Evolutionary conservation across 2,888 invertebrate species (phyloP).

Genomic region (Lydus trimaculatus): DNA sequence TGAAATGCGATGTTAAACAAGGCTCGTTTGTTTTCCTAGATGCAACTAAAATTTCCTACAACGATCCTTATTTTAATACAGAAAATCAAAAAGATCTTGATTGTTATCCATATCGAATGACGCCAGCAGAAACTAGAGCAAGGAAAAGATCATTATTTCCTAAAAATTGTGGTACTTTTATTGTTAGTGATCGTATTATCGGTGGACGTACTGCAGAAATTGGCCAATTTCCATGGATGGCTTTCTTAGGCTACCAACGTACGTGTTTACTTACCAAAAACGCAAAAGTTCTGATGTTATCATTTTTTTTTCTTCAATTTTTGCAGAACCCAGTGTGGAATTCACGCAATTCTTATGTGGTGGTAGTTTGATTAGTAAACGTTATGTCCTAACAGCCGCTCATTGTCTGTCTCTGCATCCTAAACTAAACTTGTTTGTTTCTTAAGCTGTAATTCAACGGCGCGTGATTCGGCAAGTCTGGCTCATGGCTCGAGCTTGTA

Average conservation of each 20-base stretch:
- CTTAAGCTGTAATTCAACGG: too few relatives aligned
- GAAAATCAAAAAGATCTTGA: not conserved
- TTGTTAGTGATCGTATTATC: conserved; percentile 53
- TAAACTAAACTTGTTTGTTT: conserved; percentile 44
- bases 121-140: not conserved
- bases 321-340: conserved; percentile 11
- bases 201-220: conserved; percentile 62
- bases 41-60: not conserved
- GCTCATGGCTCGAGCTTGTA: too few relatives aligned
- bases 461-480: too few relatives aligned
- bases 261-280: conserved; percentile 25
- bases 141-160: not conserved
- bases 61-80: not conserved
- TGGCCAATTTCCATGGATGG: conserved; percentile 69
- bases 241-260: conserved; percentile 59
- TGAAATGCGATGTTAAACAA: not conserved
- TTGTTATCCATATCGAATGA: not conserved
- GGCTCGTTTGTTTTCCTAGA: not conserved
- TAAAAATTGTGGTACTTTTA: not conserved
- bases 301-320: too few relatives aligned
- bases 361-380: conserved; percentile 47
- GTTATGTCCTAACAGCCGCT: conserved; percentile 49
- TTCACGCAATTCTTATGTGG: conserved; percentile 49
- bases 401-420: conserved; percentile 44
- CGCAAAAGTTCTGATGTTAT: too few relatives aligned